Evolutionary conservation across 2,888 invertebrate genomes (phyloP).

Genomic region (Ectemnius cavifrons): DNA sequence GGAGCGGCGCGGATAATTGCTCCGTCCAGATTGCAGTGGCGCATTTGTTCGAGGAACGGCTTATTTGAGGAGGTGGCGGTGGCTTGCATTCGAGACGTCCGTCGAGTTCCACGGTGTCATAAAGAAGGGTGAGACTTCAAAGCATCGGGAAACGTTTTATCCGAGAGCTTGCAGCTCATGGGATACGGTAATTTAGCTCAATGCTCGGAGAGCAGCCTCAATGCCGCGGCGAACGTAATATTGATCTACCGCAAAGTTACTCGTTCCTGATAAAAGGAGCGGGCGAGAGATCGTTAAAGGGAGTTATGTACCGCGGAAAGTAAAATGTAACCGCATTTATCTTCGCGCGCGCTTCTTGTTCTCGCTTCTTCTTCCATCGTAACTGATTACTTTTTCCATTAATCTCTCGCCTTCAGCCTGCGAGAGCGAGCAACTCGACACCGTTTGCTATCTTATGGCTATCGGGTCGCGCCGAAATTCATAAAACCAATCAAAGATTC

Average conservation of each 20-base stretch:
- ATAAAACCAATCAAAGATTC: not conserved
- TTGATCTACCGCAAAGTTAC: constrained; percentile 9
- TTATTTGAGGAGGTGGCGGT: too few species aligned
- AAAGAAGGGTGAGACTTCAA: constrained; percentile 1
- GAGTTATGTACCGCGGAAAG: constrained; percentile 6
- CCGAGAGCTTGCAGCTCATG: not conserved
- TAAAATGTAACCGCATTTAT: constrained; percentile 10
- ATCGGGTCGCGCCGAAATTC: too few species aligned
- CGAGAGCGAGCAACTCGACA: not conserved
- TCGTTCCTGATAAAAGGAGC: constrained; percentile 1
- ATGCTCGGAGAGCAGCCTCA: not conserved
- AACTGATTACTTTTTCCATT: constrained; percentile 10
- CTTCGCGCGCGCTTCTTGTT: constrained; percentile 3
- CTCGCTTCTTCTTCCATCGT: constrained; percentile 5
- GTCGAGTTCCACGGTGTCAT: too few species aligned
- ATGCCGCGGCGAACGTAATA: constrained; percentile 3
- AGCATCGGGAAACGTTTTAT: constrained; percentile 1
- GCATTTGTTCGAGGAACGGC: too few species aligned
- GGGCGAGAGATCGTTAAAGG: constrained; percentile 5
- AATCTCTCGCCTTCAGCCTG: constrained; percentile 1
- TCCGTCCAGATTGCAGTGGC: too few species aligned
- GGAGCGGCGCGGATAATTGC: too few species aligned
- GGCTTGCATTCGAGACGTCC: too few species aligned
- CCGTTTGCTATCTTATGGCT: not conserved
- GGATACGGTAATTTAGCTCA: constrained; percentile 4